phyloP scores from a whole-genome alignment of 2,113 vertebrate species.

The Mus pahari region DNA sequence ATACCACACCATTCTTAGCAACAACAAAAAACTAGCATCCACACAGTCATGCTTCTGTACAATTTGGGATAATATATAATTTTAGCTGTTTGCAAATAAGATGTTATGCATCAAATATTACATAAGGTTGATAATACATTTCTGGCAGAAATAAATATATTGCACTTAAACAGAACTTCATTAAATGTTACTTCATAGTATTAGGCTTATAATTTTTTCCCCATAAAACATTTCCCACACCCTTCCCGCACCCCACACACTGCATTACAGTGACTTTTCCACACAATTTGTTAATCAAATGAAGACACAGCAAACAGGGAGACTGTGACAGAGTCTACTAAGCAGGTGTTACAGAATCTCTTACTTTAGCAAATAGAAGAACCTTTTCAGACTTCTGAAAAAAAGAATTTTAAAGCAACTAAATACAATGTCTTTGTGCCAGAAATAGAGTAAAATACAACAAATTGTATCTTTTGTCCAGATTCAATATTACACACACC shows the following conservation, averaged over 20 bases:
- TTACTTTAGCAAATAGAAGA: slow-evolving; percentile 76
- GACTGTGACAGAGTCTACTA: slow-evolving; percentile 81
- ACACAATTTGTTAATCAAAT: slow-evolving; percentile 85
- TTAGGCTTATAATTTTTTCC: slow-evolving; percentile 86
- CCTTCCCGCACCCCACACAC: slow-evolving; percentile 75
- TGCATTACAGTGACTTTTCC: slow-evolving; percentile 87
- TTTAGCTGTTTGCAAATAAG: slow-evolving; percentile 97
- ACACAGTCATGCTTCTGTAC: slow-evolving; percentile 89
- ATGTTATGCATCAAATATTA: slow-evolving; percentile 94
- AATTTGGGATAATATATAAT: slow-evolving; percentile 90
- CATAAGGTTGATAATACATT: slow-evolving; percentile 94
- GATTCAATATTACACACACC: slow-evolving; percentile 66
- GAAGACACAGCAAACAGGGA: slow-evolving; percentile 88
- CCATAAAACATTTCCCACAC: slow-evolving; percentile 88
- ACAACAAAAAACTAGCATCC: slow-evolving; percentile 85
- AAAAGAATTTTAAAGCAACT: slow-evolving; percentile 1
- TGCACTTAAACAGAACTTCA: slow-evolving; percentile 96
- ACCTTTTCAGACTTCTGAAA: slow-evolving; percentile 78
- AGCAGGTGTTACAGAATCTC: slow-evolving; percentile 83
- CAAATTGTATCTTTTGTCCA: slow-evolving; percentile 87
- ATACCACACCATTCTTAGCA: slow-evolving; percentile 87
- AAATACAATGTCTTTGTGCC: slow-evolving; percentile 76
- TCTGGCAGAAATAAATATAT: slow-evolving; percentile 99
- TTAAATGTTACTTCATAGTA: slow-evolving; percentile 88
- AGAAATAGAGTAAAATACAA: slow-evolving; percentile 89